Conservation (phyloP, 2,797 vertebrate genomes). For the Syngnathus rostellatus region DNA sequence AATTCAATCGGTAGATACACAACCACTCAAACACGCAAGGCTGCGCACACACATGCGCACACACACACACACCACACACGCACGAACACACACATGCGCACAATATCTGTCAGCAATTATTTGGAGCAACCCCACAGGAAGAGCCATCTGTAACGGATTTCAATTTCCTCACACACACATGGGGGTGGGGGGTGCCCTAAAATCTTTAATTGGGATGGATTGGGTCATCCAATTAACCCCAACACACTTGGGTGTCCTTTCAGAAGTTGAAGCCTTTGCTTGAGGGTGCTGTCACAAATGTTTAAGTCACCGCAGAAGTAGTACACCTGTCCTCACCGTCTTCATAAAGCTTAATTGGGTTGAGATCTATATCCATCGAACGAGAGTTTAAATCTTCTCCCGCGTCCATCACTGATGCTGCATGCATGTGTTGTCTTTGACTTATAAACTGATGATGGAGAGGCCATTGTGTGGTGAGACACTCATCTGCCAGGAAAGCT, state of each 20-base stretch:
- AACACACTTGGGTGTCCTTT: slow-evolving; percentile 65
- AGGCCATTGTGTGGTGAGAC: slow-evolving; percentile 1
- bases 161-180: slow-evolving; percentile 55
- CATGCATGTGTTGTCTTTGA: slow-evolving; percentile 16
- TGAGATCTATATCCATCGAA: slow-evolving; percentile 44
- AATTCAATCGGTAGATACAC: not conserved
- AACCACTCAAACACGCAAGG: not conserved
- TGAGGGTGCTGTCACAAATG: slow-evolving; percentile 65
- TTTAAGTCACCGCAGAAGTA: slow-evolving; percentile 51
- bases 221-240: slow-evolving; percentile 76
- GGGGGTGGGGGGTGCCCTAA: slow-evolving; percentile 50
- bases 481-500: slow-evolving; percentile 13
- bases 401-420: not conserved
- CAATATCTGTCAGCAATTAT: slow-evolving; percentile 65
- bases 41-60: not conserved
- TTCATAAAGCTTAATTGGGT: slow-evolving; percentile 64
- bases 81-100: slow-evolving; percentile 7
- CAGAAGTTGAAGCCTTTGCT: slow-evolving; percentile 59
- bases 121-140: slow-evolving; percentile 64
- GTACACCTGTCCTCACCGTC: slow-evolving; percentile 56
- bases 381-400: not conserved
- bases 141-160: slow-evolving; percentile 66
- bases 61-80: slow-evolving; percentile 5
- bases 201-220: slow-evolving; percentile 74
- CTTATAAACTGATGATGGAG: slow-evolving; percentile 12